Base-by-base conservation (phyloP, 2,113 vertebrate species). In the Sorex araneus region DNA sequence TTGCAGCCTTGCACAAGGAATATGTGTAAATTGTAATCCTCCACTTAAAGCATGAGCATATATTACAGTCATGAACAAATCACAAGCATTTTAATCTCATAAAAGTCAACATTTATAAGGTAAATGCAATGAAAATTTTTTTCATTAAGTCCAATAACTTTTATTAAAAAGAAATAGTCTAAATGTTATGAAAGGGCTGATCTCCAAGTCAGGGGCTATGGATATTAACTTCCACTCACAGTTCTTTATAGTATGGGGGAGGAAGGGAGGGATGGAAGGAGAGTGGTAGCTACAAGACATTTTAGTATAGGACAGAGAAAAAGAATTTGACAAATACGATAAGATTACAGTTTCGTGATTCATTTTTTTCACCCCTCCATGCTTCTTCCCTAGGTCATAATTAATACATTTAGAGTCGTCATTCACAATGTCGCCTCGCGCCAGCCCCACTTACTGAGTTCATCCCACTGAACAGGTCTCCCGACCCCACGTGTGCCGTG, bases 401-500 rank as follows among this genome's bases (percentile, higher is more conserved):
- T 60, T 3, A 60, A 60, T 23, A 60, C 18, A 60, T 60, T 60
- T 60, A 60, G 18, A 54, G 12, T 54, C 13, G 23, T 60, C 57
- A 16, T 6, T 60, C 57, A 60, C 16, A 60, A 19, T 60, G 11
- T 47, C 57, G 23, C 57, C 57, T 60, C 57, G 8, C 57, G 8
- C 57, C 57, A 60, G 15, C 16, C 1, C 69, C 30, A 94, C 98
- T 98, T 97, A 99, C 98, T 7, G 99, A 99, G 96, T 98, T 98
- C 98, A 99, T 98, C 67, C 98, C 98, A 81, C 98, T 99, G 97
- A 99, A 99, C 0, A 99, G 96, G 89, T 99, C 99, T 90, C 99
- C 98, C 25, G 99, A 99, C 69, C 99, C 99, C n/a, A 99, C 98
- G 0, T 99, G 99, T 90, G 98, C 98, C 1, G 98, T 99, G 94